These are phyloP conservation scores for Pristis pectinata DNA, from an alignment of 2,797 vertebrate species.

Conservation along the genomic window DNA sequence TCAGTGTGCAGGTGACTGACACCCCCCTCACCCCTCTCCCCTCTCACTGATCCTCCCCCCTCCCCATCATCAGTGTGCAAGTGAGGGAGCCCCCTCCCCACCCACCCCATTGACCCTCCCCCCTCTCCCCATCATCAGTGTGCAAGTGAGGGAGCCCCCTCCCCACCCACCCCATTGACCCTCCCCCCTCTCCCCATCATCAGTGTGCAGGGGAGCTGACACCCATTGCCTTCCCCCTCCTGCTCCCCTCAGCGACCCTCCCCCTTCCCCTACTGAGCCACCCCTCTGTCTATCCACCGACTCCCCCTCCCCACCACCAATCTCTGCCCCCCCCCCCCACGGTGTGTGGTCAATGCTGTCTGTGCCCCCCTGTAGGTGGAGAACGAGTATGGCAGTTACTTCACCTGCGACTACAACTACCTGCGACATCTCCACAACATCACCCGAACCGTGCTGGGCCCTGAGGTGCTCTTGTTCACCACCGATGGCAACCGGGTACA, in stretches of 20 bases:
- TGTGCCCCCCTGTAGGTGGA: slow-evolving; percentile 68
- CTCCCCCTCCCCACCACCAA: not conserved
- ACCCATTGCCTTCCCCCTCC: not conserved
- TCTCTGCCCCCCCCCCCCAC: not conserved
- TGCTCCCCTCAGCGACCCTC: too few species aligned
- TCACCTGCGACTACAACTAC: slow-evolving; percentile 78
- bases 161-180: too few species aligned
- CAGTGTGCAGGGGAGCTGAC: too few species aligned
- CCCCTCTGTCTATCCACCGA: not conserved
- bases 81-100: too few species aligned
- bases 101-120: too few species aligned
- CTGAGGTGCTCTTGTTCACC: slow-evolving; percentile 78
- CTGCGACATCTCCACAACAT: slow-evolving; percentile 68
- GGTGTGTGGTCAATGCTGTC: not conserved
- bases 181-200: not conserved
- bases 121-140: too few species aligned
- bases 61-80: too few species aligned
- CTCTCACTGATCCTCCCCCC: too few species aligned
- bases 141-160: too few species aligned
- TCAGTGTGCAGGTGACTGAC: slow-evolving; percentile 82
- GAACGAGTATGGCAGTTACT: slow-evolving; percentile 94
- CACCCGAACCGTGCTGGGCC: slow-evolving; percentile 72
- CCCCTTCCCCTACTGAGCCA: too few species aligned
- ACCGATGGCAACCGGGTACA: slow-evolving; percentile 67
- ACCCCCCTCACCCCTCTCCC: too few species aligned